Evolutionary conservation across 2,888 invertebrate species (phyloP), one percentile per base, ranked within the genome.

Genomic region (Rotaria socialis): DNA sequence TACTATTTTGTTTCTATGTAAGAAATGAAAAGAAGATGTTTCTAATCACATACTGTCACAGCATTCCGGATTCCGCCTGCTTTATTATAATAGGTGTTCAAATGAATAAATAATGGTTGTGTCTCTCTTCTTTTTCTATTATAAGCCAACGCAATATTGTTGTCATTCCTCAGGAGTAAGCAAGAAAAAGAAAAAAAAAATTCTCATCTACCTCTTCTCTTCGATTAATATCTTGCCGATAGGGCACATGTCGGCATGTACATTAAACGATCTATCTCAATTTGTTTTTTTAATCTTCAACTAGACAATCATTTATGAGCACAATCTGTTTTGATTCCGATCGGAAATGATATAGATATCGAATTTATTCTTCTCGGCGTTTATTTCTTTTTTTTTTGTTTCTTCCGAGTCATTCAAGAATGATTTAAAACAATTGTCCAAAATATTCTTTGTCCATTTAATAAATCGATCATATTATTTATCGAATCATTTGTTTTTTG

Each of bases 311-410:
- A 58, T 58, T 58, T 58, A 58, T 58, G n/a, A 58, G 10, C n/a
- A 58, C 58, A 58, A 67, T 67, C 67, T 67, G 67, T 67, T 67
- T 67, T 67, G 67, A 67, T 67, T 67, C 67, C 67, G 67, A 67
- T 67, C 67, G 67, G 67, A 67, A 67, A 67, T 67, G 67, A 67
- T 67, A 27, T 67, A 67, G 67, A 67, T 67, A 67, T 67, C 67
- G 35, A 67, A 24, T 67, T 67, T 67, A 67, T 67, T 67, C 67
- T 67, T 67, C 52, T 35, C n/a, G n/a, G n/a, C n/a, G 8, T n/a
- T 35, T 67, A 7, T 58, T 10, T 58, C 58, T 58, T 56, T 11
- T 52, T 52, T 52, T n/a, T n/a, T n/a, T n/a, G n/a, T n/a, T n/a
- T n/a, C n/a, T n/a, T n/a, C n/a, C n/a, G n/a, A n/a, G n/a, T n/a